These are phyloP conservation scores for Cepaea nemoralis DNA, from an alignment of 1,140 invertebrate genomes.

Conservation along the genomic window DNA sequence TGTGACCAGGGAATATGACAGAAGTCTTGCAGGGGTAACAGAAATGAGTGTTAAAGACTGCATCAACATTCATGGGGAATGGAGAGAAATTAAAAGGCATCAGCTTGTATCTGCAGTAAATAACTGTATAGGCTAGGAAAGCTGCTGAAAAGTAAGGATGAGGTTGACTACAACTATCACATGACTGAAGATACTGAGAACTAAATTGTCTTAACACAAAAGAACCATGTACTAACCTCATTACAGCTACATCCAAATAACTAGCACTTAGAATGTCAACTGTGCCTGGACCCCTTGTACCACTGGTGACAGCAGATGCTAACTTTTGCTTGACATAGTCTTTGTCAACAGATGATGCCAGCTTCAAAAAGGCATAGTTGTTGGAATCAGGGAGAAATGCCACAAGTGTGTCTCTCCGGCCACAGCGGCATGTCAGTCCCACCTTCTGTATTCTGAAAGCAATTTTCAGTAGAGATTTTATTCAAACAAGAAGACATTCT, in stretches of 20 bases:
- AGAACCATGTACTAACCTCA: slow-evolving; percentile 74
- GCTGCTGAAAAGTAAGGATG: no score
- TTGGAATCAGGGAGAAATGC: slow-evolving; percentile 57
- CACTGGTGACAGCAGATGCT: slow-evolving; percentile 62
- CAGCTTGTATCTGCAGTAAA: no score
- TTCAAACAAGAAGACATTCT: no score
- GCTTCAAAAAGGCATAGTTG: slow-evolving; percentile 54
- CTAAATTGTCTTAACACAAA: background rate
- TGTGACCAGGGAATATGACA: no score
- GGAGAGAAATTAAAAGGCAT: no score
- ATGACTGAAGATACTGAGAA: no score
- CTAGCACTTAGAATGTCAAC: slow-evolving; percentile 77
- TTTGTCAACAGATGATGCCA: slow-evolving; percentile 61
- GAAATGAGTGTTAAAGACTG: no score
- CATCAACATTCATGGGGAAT: no score
- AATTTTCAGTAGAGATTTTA: no score
- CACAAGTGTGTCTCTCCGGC: slow-evolving; percentile 60
- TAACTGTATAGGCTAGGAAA: no score
- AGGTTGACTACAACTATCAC: no score
- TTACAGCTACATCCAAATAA: slow-evolving; percentile 93
- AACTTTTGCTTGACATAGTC: slow-evolving; percentile 67
- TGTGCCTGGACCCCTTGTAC: slow-evolving; percentile 54
- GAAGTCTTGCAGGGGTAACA: no score
- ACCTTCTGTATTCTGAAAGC: slow-evolving; percentile 49
- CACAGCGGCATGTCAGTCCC: slow-evolving; percentile 59